These are phyloP conservation scores for Zygothrica quintamaculata DNA, from an alignment of 2,888 invertebrate species.

Conservation along the genomic window DNA sequence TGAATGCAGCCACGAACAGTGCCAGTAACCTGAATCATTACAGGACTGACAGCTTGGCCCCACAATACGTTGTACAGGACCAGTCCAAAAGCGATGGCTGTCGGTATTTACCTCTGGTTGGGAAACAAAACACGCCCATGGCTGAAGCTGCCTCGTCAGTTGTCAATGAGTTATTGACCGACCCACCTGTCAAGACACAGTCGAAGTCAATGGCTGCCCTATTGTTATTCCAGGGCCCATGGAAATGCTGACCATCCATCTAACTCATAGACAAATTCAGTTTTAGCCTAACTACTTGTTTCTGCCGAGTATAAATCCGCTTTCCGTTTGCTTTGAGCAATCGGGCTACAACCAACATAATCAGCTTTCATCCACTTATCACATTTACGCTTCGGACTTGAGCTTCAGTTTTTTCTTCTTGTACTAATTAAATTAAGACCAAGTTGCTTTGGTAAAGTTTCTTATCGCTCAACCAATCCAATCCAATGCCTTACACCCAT, in stretches of 20 bases:
- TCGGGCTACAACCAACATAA: constrained; percentile 36
- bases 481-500: constrained; percentile 12
- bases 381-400: constrained; percentile 21
- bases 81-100: constrained; percentile 13
- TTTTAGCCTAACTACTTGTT: background rate
- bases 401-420: constrained; percentile 31
- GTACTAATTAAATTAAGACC: constrained; percentile 64
- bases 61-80: constrained; percentile 10
- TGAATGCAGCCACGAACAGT: background rate
- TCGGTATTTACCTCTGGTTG: constrained; percentile 1
- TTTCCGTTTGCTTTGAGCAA: constrained; percentile 49
- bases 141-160: constrained; percentile 15
- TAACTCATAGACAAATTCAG: constrained; percentile 16
- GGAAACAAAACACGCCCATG: constrained; percentile 5
- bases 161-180: constrained; percentile 41
- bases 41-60: constrained; percentile 28
- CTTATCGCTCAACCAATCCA: constrained; percentile 38
- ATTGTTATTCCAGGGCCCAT: constrained; percentile 26
- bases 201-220: constrained; percentile 22
- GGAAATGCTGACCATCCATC: constrained; percentile 23
- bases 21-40: constrained; percentile 1
- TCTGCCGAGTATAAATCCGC: constrained; percentile 29
- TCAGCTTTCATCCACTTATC: constrained; percentile 51
- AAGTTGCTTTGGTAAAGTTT: constrained; percentile 58
- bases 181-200: constrained; percentile 26